Conservation (phyloP, 2,113 vertebrate genomes). For the Dendrocopos noguchii region DNA sequence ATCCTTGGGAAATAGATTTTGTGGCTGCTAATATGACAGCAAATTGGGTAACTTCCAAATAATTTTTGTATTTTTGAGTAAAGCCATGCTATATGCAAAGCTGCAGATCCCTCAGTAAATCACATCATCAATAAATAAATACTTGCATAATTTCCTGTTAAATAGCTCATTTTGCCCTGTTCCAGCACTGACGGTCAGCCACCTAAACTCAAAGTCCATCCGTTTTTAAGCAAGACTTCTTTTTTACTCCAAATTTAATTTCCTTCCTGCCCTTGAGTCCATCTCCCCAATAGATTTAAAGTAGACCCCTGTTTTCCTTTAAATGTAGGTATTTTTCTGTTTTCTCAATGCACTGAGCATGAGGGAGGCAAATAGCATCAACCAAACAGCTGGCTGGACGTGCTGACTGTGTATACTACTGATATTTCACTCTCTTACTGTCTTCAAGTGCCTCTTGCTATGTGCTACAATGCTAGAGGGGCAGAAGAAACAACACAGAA, state of each 20-base stretch:
- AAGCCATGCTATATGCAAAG: neutral
- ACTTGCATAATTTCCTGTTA: neutral
- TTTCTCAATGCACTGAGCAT: neutral
- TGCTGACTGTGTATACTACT: neutral
- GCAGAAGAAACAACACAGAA: neutral
- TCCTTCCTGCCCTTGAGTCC: neutral
- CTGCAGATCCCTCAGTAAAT: neutral
- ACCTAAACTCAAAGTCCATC: neutral
- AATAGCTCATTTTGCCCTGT: neutral
- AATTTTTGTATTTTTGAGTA: neutral
- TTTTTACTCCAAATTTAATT: neutral
- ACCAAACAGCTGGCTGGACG: neutral
- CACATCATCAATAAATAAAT: neutral
- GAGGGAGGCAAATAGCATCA: neutral
- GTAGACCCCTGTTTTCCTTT: neutral
- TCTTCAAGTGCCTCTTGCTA: neutral
- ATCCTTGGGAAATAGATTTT: neutral
- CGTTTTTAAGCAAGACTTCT: neutral
- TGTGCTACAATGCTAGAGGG: neutral
- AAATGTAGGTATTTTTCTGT: neutral
- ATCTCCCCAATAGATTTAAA: neutral
- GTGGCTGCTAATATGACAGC: accelerated
- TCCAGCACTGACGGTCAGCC: neutral
- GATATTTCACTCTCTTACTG: neutral
- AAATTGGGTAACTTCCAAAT: neutral